A percentile compares a stretch with the other conserved stretches of the same genome.
phyloP scores from a whole-genome alignment of 2,113 vertebrate genomes.

The Onychostoma macrolepis region DNA sequence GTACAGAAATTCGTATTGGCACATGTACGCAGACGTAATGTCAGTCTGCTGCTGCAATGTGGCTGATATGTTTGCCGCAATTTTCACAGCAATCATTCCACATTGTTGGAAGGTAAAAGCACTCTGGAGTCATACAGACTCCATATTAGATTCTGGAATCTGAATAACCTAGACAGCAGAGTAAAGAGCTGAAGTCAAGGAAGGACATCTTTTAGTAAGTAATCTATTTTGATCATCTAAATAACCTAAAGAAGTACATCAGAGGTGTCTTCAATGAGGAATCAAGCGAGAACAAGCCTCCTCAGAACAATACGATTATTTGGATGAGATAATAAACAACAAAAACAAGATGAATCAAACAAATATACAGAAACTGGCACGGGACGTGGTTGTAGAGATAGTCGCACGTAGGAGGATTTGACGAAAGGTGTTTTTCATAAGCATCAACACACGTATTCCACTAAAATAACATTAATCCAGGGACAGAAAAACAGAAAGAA shows the following conservation, averaged over 20 bases:
- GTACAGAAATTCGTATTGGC: slow-evolving; percentile 6
- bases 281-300: background rate
- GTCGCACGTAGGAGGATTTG: too few species aligned
- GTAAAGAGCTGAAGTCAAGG: background rate
- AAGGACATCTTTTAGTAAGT: background rate
- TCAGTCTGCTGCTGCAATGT: background rate
- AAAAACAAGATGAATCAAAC: background rate
- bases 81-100: slow-evolving; percentile 37
- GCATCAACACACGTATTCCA: too few species aligned
- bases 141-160: background rate
- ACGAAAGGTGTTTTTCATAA: too few species aligned
- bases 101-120: slow-evolving; percentile 24
- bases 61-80: slow-evolving; percentile 48
- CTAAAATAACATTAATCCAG: too few species aligned
- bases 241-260: background rate
- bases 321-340: background rate
- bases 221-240: background rate
- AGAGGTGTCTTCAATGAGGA: background rate
- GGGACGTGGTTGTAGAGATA: too few species aligned
- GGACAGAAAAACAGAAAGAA: too few species aligned
- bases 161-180: background rate
- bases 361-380: background rate
- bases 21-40: background rate
- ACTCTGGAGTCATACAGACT: slow-evolving; percentile 23
- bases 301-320: background rate